A percentile compares a stretch with the other conserved stretches of the same genome.
Evolutionary conservation across 2,797 vertebrate genomes (phyloP).

Genomic region (Catharus ustulatus): DNA sequence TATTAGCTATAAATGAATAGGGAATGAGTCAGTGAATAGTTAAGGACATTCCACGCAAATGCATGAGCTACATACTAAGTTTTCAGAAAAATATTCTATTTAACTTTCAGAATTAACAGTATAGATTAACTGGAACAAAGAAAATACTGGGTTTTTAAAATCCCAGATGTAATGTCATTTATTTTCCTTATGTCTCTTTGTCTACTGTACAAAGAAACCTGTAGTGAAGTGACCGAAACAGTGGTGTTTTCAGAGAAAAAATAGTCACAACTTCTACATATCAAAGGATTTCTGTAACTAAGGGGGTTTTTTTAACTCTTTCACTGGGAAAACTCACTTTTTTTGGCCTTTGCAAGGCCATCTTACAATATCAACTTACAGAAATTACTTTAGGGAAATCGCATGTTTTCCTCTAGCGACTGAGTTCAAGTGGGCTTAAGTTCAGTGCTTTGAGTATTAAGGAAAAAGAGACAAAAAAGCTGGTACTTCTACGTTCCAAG

Average conservation of each 20-base stretch:
- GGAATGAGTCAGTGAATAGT: conserved; percentile 72
- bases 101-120: conserved; percentile 55
- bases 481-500: background rate
- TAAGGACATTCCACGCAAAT: conserved; percentile 63
- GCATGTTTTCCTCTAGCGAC: background rate
- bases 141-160: background rate
- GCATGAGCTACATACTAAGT: conserved; percentile 23
- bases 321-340: conserved; percentile 2
- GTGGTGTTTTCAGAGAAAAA: conserved; percentile 3
- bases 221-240: conserved; percentile 22
- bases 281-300: background rate
- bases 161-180: conserved; percentile 40
- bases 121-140: conserved; percentile 37
- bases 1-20: conserved; percentile 72
- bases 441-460: background rate
- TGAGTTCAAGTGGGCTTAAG: conserved; percentile 12
- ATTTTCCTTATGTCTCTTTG: conserved; percentile 37
- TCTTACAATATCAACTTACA: background rate
- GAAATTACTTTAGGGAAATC: background rate
- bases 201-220: conserved; percentile 20
- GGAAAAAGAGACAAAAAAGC: background rate
- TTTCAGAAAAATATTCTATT: conserved; percentile 46
- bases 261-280: background rate
- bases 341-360: background rate
- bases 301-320: background rate